Evolutionary conservation across 2,113 vertebrate genomes (phyloP).

Genomic region (Sciurus niger): DNA sequence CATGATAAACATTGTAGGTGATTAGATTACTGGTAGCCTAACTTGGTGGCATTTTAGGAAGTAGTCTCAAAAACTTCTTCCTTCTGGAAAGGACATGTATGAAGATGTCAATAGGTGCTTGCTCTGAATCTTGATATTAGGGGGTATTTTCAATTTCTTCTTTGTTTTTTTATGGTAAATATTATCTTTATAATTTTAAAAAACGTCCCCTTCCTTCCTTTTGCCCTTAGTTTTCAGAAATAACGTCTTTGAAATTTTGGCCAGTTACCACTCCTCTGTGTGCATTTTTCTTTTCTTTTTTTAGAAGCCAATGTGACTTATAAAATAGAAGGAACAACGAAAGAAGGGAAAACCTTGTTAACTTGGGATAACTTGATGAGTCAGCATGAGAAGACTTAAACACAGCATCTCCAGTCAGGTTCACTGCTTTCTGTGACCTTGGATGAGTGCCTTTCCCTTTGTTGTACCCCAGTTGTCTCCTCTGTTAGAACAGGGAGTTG

Average conservation of each 20-base stretch:
- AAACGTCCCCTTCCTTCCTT: slow-evolving; percentile 72
- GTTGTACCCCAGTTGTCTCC: neutral
- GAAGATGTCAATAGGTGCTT: neutral
- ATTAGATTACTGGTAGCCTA: slow-evolving; percentile 87
- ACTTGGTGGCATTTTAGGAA: slow-evolving; percentile 86
- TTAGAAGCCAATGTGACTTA: slow-evolving; percentile 69
- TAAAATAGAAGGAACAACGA: slow-evolving; percentile 11
- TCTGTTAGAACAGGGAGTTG: neutral
- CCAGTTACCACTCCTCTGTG: slow-evolving; percentile 30
- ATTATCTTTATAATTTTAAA: neutral
- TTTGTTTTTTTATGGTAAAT: neutral
- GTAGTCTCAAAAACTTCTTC: slow-evolving; percentile 67
- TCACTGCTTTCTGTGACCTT: slow-evolving; percentile 40
- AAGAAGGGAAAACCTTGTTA: slow-evolving; percentile 56
- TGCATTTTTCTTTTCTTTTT: slow-evolving; percentile 19
- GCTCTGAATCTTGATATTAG: neutral
- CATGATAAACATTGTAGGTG: slow-evolving; percentile 83
- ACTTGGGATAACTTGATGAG: slow-evolving; percentile 53
- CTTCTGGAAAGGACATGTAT: slow-evolving; percentile 37
- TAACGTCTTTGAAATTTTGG: slow-evolving; percentile 83
- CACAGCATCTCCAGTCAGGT: neutral
- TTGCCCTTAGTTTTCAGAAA: slow-evolving; percentile 84
- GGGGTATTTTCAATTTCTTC: no score
- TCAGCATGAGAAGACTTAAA: slow-evolving; percentile 7
- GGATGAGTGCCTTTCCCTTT: neutral